Base-by-base conservation (phyloP, 2,797 vertebrate species). In the Sciaenops ocellatus region DNA sequence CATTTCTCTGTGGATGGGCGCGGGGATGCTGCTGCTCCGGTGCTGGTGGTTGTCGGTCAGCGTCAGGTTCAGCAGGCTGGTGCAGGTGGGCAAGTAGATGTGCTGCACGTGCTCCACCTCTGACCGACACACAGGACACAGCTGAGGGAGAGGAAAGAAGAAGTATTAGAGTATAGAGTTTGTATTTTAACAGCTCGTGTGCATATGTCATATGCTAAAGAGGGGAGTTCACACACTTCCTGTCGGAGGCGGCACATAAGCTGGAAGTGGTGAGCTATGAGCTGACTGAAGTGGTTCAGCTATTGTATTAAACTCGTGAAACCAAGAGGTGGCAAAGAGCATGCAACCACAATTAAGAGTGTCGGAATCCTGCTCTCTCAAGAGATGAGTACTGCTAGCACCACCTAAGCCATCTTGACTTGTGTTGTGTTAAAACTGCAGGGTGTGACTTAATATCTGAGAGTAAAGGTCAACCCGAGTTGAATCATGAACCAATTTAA, bases 61-160 rank as follows among this genome's bases (percentile, higher is more conserved):
- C 56, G 96, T 95, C 82, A 99, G 95, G 89, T 95, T 98, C 78
- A 99, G 96, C 11, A 99, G 96, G 90, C 97, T 99, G 92, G 97
- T 97, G 93, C 98, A 98, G 41, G 98, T 98, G 75, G 98, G 98
- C 88, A 99, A 94, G 87, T 98, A 99, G 87, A 99, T 94, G 1
- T 99, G 98, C 94, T 99, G 98, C 69, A 99, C 96, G 3, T 98
- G 97, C 64, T 98, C 97, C 82, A 99, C 97, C 3, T 91, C 95
- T 0, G 97, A 97, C 62, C 98, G 96, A 90, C 98, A 99, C 79
- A 99, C 97, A 0, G 98, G 98, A 89, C 98, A 99, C 0, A 91
- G 92, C 98, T 99, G 91, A 86, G 72, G 56, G n/a, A 60, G 1
- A 20, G 41, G 8, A 34, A 28, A 59, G 34, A 10, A 10, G 18